A percentile compares a stretch with the other conserved stretches of the same genome.
These are phyloP conservation scores for Psittacula derbiana DNA, from an alignment of 2,797 vertebrate genomes.

Conservation along the genomic window DNA sequence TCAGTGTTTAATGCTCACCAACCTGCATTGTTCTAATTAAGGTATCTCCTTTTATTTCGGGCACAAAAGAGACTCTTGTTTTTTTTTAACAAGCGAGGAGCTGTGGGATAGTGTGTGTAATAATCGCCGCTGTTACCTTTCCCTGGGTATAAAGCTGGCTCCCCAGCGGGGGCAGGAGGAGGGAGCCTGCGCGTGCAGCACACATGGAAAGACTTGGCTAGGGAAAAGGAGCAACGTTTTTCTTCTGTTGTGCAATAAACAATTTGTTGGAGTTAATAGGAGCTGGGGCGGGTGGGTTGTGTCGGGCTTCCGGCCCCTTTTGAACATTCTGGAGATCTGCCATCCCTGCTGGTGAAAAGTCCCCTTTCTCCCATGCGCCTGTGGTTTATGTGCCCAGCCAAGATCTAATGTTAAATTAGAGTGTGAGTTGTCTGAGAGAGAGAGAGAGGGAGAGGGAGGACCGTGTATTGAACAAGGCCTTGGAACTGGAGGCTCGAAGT, in stretches of 20 bases:
- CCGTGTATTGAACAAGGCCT: neutral
- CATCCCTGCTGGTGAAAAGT: slow-evolving; percentile 45
- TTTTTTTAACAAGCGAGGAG: slow-evolving; percentile 71
- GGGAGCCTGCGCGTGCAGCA: slow-evolving; percentile 58
- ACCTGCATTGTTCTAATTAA: slow-evolving; percentile 85
- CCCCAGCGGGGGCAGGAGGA: slow-evolving; percentile 14
- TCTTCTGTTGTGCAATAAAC: slow-evolving; percentile 72
- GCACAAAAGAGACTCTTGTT: slow-evolving; percentile 69
- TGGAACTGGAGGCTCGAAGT: neutral
- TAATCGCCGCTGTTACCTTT: slow-evolving; percentile 65
- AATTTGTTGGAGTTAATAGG: slow-evolving; percentile 71
- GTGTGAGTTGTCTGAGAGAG: neutral
- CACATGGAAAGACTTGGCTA: slow-evolving; percentile 58
- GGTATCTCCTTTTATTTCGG: slow-evolving; percentile 74
- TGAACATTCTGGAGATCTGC: slow-evolving; percentile 65
- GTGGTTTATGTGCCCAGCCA: neutral
- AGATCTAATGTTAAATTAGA: neutral
- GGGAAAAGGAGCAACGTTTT: slow-evolving; percentile 41
- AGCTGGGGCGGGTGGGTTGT: slow-evolving; percentile 6
- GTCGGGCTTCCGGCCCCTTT: slow-evolving; percentile 52
- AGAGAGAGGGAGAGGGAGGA: neutral
- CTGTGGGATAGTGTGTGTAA: slow-evolving; percentile 70
- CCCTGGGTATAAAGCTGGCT: slow-evolving; percentile 63
- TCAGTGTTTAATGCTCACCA: slow-evolving; percentile 72
- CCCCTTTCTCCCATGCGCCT: neutral